Percentiles rank a stretch among this genome's conserved stretches.
Conservation (phyloP, 2,113 vertebrate species). For the Bubo blakistoni region DNA sequence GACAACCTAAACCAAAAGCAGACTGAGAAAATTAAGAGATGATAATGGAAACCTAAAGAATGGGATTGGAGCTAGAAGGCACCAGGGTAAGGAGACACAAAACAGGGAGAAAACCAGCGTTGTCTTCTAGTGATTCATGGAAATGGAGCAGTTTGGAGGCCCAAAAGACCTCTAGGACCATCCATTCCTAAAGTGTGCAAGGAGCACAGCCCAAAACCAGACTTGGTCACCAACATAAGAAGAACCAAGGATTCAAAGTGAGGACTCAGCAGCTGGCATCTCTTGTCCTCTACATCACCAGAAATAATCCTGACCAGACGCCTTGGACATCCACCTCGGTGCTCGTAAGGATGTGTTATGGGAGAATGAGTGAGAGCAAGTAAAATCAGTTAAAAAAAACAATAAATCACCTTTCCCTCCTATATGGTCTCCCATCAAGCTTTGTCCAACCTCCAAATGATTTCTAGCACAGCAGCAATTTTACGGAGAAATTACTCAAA, state of each 20-base stretch:
- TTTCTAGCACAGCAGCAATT: neutral
- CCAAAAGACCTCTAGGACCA: neutral
- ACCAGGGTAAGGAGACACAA: neutral
- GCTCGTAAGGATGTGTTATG: neutral
- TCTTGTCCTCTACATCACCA: neutral
- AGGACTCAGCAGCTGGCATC: neutral
- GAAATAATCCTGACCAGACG: neutral
- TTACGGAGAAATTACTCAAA: neutral
- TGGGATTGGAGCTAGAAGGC: neutral
- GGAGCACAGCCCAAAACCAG: neutral
- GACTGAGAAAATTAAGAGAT: neutral
- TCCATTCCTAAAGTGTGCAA: neutral
- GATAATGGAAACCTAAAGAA: neutral
- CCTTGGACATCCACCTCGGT: rapidly evolving
- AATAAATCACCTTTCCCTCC: neutral
- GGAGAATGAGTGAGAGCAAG: neutral
- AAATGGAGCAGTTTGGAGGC: neutral
- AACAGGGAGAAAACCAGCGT: rapidly evolving
- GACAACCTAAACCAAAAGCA: neutral
- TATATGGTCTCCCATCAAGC: neutral
- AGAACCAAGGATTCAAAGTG: neutral
- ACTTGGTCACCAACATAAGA: neutral
- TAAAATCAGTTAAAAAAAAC: neutral
- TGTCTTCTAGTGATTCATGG: neutral
- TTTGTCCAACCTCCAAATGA: neutral